A percentile compares a stretch with the other conserved stretches of the same genome.
phyloP scores from a whole-genome alignment of 2,797 vertebrate genomes.

The Crenuchus spilurus region DNA sequence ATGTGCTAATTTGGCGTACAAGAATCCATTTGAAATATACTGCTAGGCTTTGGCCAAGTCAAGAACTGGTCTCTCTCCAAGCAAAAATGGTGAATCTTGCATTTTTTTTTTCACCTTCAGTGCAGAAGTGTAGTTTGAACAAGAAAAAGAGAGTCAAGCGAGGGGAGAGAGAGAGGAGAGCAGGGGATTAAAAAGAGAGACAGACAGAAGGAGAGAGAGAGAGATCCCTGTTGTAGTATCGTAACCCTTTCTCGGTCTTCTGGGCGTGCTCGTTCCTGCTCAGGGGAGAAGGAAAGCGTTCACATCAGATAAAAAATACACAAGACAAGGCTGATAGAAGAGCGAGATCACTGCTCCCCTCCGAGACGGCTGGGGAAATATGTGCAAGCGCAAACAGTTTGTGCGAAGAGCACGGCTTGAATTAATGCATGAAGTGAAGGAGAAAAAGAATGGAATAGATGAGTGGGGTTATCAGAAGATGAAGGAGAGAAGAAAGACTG shows the following conservation, averaged over 20 bases:
- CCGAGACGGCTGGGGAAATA: slow-evolving; percentile 70
- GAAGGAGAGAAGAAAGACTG: neutral
- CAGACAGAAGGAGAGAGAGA: neutral
- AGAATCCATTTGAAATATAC: slow-evolving; percentile 8
- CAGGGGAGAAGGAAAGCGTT: slow-evolving; percentile 71
- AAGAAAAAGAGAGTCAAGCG: slow-evolving; percentile 9
- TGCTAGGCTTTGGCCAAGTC: neutral
- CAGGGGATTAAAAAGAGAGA: neutral
- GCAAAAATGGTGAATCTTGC: slow-evolving; percentile 1
- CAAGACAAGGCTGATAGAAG: slow-evolving; percentile 68
- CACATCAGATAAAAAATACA: slow-evolving; percentile 72
- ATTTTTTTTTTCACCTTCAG: slow-evolving; percentile 7
- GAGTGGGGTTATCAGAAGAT: slow-evolving; percentile 23
- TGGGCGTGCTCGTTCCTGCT: slow-evolving; percentile 67
- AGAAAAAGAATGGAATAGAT: slow-evolving; percentile 26
- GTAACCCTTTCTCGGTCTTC: slow-evolving; percentile 38
- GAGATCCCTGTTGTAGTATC: slow-evolving; percentile 22
- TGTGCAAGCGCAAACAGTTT: slow-evolving; percentile 71
- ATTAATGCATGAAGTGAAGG: slow-evolving; percentile 44
- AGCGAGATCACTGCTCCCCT: slow-evolving; percentile 70
- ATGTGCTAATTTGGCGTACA: neutral
- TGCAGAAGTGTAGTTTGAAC: slow-evolving; percentile 19
- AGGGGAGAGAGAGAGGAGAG: neutral
- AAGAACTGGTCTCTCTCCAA: neutral
- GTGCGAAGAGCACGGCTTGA: slow-evolving; percentile 61